A percentile compares a stretch with the other conserved stretches of the same genome.
Conservation (phyloP, 2,888 invertebrate species). For the Parnassius apollo region DNA sequence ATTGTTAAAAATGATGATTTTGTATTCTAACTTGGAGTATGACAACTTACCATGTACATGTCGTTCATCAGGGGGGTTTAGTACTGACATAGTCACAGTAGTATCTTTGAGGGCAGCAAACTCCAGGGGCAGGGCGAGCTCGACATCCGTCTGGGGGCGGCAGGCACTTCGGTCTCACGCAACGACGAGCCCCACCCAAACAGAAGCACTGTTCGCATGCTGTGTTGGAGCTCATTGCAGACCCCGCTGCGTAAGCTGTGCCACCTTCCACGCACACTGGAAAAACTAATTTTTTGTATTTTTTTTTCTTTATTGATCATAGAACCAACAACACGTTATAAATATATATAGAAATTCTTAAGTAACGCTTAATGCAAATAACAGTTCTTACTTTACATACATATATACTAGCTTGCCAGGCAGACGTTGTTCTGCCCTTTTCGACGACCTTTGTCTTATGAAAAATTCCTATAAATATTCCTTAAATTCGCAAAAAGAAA, state of each 20-base stretch:
- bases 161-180: slow-evolving; percentile 90
- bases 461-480: too few species aligned
- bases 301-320: too few species aligned
- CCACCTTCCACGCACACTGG: slow-evolving; percentile 87
- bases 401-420: too few species aligned
- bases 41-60: slow-evolving; percentile 45
- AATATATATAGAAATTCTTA: too few species aligned
- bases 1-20: too few species aligned
- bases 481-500: too few species aligned
- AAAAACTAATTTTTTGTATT: slow-evolving; percentile 42
- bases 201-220: slow-evolving; percentile 95
- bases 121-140: slow-evolving; percentile 82
- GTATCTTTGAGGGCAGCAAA: slow-evolving; percentile 91
- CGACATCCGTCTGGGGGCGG: slow-evolving; percentile 86
- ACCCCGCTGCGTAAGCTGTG: slow-evolving; percentile 88
- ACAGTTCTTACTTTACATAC: too few species aligned
- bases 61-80: slow-evolving; percentile 38
- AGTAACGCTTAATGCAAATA: too few species aligned
- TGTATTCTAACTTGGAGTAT: background rate
- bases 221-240: slow-evolving; percentile 89
- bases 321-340: too few species aligned
- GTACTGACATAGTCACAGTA: slow-evolving; percentile 74
- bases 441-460: too few species aligned
- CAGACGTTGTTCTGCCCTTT: too few species aligned
- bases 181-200: slow-evolving; percentile 85